phyloP scores from a whole-genome alignment of 2,113 vertebrate genomes.

The Talpa occidentalis region DNA sequence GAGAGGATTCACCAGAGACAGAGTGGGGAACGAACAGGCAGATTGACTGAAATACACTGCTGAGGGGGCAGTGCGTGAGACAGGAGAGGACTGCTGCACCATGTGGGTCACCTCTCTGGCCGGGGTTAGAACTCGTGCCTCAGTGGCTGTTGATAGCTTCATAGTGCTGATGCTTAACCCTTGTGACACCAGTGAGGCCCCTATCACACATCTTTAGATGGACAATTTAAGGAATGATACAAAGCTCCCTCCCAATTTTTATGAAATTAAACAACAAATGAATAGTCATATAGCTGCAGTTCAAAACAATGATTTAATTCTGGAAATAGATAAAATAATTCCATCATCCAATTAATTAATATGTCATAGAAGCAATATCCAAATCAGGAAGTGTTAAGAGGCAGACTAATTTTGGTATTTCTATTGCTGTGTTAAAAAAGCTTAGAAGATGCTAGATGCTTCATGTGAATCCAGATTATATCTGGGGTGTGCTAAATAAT shows the following conservation, averaged over 20 bases:
- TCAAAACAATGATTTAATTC: constrained; percentile 22
- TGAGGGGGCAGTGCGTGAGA: too few relatives aligned
- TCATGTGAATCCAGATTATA: constrained; percentile 20
- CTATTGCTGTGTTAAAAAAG: not conserved
- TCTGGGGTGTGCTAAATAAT: not conserved
- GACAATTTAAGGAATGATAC: not conserved
- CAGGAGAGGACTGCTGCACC: too few relatives aligned
- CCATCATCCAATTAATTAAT: not conserved
- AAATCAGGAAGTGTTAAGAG: constrained; percentile 32
- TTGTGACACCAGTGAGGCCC: too few relatives aligned
- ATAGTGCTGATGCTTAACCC: too few relatives aligned
- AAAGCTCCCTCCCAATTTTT: not conserved
- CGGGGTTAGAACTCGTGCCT: too few relatives aligned
- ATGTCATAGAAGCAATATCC: not conserved
- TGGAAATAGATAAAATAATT: constrained; percentile 11
- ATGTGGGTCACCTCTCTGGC: too few relatives aligned
- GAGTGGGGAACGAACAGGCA: too few relatives aligned
- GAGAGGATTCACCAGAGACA: too few relatives aligned
- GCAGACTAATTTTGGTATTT: not conserved
- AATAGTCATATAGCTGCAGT: not conserved
- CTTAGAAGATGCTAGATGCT: not conserved
- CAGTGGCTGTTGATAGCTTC: too few relatives aligned
- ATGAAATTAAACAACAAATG: not conserved
- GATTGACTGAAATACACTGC: too few relatives aligned
- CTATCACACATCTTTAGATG: not conserved